Evolutionary conservation across 1,140 invertebrate species (phyloP).

Genomic region (Odontomachus brunneus): DNA sequence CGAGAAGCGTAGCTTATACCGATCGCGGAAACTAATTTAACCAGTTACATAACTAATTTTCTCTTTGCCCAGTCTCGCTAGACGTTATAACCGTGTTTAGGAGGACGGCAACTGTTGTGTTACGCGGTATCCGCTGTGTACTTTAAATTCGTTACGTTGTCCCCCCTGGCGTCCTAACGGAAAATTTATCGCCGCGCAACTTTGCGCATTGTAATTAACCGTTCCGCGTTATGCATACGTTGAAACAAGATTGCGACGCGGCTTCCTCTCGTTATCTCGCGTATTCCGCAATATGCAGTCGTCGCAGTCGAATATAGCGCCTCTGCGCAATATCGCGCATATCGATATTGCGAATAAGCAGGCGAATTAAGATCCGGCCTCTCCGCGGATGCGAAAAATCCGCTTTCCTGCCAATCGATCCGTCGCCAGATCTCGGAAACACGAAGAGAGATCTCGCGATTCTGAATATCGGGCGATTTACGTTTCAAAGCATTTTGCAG

Average conservation of each 20-base stretch:
- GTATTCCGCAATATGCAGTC: neutral
- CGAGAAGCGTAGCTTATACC: conserved; percentile 5
- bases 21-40: conserved; percentile 36
- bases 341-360: conserved; percentile 6
- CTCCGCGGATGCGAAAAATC: no score
- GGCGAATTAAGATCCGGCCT: neutral
- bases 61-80: conserved; percentile 17
- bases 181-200: conserved; percentile 51
- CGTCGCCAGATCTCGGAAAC: no score
- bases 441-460: no score
- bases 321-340: neutral
- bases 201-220: conserved; percentile 52
- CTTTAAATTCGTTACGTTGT: conserved; percentile 58
- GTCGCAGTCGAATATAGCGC: conserved; percentile 3
- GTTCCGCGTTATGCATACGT: conserved; percentile 12
- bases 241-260: conserved; percentile 52
- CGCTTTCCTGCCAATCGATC: no score
- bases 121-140: conserved; percentile 24
- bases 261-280: conserved; percentile 26
- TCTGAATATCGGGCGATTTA: no score
- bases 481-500: no score
- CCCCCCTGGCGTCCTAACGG: conserved; percentile 46
- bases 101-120: conserved; percentile 42
- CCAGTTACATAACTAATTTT: conserved; percentile 44
- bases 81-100: conserved; percentile 24